Evolutionary conservation across 2,797 vertebrate species (phyloP), one percentile per base, ranked within the genome.

Genomic region (Neostethus bicornis): DNA sequence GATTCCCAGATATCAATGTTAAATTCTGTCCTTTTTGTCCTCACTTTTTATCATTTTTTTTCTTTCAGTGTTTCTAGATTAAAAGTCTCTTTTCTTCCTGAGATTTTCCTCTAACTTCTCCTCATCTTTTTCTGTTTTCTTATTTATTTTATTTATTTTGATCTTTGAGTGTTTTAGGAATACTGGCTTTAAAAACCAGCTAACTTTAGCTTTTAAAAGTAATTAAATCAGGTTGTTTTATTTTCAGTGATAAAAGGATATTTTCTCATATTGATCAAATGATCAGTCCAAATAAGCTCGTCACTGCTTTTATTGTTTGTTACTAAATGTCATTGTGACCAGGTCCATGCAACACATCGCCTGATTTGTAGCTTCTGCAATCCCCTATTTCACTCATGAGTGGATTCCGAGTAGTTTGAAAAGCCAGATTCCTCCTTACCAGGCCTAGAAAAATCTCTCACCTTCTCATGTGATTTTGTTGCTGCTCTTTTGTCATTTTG

Each of bases 351-450:
- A 78, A 81, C 59, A 44, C 53, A 39, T 53, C 72, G 53, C 62
- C 51, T 66, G 59, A 59, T 51, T 47, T 46, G 56, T 70, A 77
- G 66, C 70, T 70, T 62, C 56, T 73, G 62, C 70, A 67, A 7
- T 62, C 46, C 7, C 31, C 53, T 75, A 49, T 56, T 54, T 32
- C 59, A 44, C 24, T 45, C 51, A 44, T 35, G 7, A 50, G 28
- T 12, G 8, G 1, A 53, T 80, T 77, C 77, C 75, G 80, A 83
- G 68, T 63, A 57, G 24, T 51, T 81, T 83, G 91, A 95, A 94
- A 94, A 94, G 92, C 91, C 93, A 94, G 93, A 94, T 92, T 93
- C 90, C 91, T 92, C 91, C 62, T 75, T 86, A 81, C 79, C 49
- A 69, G 14, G 4, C 31, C 39, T 48, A 87, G 83, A 81, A 91